A percentile compares a stretch with the other conserved stretches of the same genome.
Conservation (phyloP, 1,140 invertebrate genomes). For the Pseudoatta argentina region DNA sequence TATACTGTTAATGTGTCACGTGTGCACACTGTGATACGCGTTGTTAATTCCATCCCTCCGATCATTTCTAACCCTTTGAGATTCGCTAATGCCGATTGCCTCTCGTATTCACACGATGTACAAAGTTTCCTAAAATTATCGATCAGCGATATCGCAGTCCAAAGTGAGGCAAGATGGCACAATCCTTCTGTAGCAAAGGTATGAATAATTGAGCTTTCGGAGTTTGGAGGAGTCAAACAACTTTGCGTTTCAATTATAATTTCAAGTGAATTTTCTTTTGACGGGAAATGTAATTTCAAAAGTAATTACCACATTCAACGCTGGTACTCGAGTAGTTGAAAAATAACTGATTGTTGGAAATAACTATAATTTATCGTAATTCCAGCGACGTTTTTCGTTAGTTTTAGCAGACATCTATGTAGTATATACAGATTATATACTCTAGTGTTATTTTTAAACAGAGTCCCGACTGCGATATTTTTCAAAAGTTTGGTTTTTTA, state of each 20-base stretch:
- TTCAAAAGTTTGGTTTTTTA: too few species aligned
- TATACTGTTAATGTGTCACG: slow-evolving; percentile 52
- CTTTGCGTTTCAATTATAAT: slow-evolving; percentile 44
- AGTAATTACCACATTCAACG: slow-evolving; percentile 30
- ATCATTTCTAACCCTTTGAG: slow-evolving; percentile 58
- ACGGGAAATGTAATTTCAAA: slow-evolving; percentile 41
- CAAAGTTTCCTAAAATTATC: slow-evolving; percentile 21
- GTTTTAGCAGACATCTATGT: too few species aligned
- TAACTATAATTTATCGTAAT: too few species aligned
- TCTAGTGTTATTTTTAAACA: too few species aligned
- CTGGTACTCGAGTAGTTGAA: not conserved
- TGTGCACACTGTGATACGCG: slow-evolving; percentile 39
- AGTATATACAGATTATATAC: too few species aligned
- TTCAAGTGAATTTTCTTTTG: slow-evolving; percentile 52
- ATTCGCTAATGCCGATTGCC: slow-evolving; percentile 27
- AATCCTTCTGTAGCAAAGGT: not conserved
- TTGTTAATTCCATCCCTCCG: slow-evolving; percentile 53
- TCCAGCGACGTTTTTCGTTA: too few species aligned
- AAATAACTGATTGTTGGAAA: slow-evolving; percentile 1
- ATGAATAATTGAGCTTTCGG: slow-evolving; percentile 39
- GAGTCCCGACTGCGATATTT: too few species aligned
- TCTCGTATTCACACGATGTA: slow-evolving; percentile 26
- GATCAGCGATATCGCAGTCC: slow-evolving; percentile 29
- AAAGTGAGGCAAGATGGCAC: slow-evolving; percentile 16
- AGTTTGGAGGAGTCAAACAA: slow-evolving; percentile 32